Evolutionary conservation across 2,113 vertebrate genomes (phyloP).

Genomic region (Microtus oregoni): DNA sequence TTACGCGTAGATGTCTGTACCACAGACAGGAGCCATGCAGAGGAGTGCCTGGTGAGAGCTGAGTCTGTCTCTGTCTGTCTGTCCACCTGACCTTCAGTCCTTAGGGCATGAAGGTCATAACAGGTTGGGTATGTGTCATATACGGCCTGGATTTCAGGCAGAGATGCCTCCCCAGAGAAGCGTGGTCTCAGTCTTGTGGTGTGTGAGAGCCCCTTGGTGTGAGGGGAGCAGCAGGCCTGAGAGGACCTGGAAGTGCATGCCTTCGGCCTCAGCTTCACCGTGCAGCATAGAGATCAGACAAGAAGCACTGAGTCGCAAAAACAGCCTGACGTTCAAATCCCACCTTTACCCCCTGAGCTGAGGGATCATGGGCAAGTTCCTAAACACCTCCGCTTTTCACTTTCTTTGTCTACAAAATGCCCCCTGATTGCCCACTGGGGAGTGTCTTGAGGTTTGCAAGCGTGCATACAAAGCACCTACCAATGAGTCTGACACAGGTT

Average conservation of each 20-base stretch:
- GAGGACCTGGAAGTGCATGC: background rate
- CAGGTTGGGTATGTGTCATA: background rate
- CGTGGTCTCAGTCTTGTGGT: background rate
- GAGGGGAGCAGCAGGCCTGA: background rate
- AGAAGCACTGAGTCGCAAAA: background rate
- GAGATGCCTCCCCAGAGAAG: background rate
- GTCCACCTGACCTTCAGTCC: background rate
- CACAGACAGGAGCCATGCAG: slow-evolving; percentile 89
- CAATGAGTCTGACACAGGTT: background rate
- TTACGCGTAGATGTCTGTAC: slow-evolving; percentile 94
- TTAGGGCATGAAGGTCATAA: background rate
- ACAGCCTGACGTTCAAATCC: background rate
- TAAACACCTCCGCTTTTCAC: background rate
- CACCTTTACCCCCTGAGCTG: background rate
- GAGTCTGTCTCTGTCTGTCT: slow-evolving; percentile 5
- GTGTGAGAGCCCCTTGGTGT: background rate
- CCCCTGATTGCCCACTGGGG: background rate
- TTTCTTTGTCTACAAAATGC: background rate
- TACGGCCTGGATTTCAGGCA: background rate
- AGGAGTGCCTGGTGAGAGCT: slow-evolving; percentile 93
- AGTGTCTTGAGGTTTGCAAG: background rate
- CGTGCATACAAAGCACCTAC: background rate
- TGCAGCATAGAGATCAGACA: background rate
- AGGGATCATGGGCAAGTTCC: background rate
- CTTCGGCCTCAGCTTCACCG: background rate